Conservation (phyloP, 2,888 invertebrate species). For the Notodonta dromedarius region DNA sequence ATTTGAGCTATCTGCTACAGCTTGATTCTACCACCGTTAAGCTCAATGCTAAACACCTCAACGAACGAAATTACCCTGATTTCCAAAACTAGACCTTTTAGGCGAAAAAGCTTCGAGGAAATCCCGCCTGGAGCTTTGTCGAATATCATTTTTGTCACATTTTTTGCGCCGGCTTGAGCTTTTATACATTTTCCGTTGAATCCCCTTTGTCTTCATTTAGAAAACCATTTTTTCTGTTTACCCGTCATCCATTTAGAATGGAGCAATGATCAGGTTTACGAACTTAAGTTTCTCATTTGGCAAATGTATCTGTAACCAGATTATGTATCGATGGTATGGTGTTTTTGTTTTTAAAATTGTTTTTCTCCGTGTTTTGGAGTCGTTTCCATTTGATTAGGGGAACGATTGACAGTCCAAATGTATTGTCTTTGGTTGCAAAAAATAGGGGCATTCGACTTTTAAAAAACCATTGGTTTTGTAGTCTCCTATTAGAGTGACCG, state of each 20-base stretch:
- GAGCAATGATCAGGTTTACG: conserved; percentile 32
- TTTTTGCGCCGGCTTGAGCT: conserved; percentile 39
- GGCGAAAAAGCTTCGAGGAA: conserved; percentile 48
- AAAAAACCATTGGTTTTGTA: too few species aligned
- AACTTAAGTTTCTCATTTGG: conserved; percentile 40
- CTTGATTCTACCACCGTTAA: neutral
- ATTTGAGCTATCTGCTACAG: too few species aligned
- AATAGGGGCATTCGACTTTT: too few species aligned
- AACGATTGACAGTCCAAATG: too few species aligned
- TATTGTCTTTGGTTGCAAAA: too few species aligned
- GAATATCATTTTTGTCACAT: conserved; percentile 63
- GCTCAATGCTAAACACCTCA: neutral
- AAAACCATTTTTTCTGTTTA: conserved; percentile 70
- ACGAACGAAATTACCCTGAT: conserved; percentile 5
- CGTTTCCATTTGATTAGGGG: neutral
- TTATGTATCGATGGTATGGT: conserved; percentile 28
- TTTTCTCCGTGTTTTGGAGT: conserved; percentile 3
- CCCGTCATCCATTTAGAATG: conserved; percentile 54
- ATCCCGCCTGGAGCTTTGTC: conserved; percentile 42
- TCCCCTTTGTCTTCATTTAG: conserved; percentile 72
- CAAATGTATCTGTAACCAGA: conserved; percentile 41
- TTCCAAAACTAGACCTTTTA: conserved; percentile 20
- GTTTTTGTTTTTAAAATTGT: conserved; percentile 18
- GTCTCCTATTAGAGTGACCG: too few species aligned
- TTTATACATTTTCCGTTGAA: conserved; percentile 49